A percentile compares a stretch with the other conserved stretches of the same genome.
phyloP scores from a whole-genome alignment of 2,113 vertebrate genomes.

The Macquaria australasica region DNA sequence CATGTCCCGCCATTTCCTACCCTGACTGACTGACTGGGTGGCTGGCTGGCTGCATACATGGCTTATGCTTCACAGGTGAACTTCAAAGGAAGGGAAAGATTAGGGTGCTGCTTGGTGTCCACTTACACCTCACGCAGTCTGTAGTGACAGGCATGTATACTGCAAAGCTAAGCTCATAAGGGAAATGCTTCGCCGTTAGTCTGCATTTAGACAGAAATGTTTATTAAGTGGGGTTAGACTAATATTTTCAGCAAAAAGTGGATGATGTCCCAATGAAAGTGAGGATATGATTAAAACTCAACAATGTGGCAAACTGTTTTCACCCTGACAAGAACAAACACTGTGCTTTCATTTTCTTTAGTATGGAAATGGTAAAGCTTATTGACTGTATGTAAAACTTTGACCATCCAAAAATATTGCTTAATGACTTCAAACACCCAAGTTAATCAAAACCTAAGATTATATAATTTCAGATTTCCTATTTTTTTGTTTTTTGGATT shows the following conservation, averaged over 20 bases:
- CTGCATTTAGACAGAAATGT: slow-evolving; percentile 3
- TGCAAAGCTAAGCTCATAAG: slow-evolving; percentile 4
- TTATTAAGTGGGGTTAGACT: not conserved
- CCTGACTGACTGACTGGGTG: slow-evolving; percentile 35
- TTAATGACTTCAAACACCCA: not conserved
- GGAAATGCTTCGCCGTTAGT: not conserved
- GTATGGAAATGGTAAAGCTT: not conserved
- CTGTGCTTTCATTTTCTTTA: not conserved
- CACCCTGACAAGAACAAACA: not conserved
- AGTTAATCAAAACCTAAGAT: not conserved
- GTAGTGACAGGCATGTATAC: not conserved
- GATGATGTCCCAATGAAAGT: not conserved
- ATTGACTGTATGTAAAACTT: not conserved
- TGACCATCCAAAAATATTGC: not conserved
- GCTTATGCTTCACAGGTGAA: slow-evolving; percentile 60
- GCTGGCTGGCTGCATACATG: slow-evolving; percentile 26
- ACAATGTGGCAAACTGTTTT: not conserved
- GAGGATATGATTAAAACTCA: not conserved
- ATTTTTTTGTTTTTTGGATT: not conserved
- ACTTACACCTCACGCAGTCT: slow-evolving; percentile 34
- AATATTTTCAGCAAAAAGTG: not conserved
- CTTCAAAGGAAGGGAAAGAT: slow-evolving; percentile 56
- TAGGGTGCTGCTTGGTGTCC: slow-evolving; percentile 37
- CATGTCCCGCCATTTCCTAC: slow-evolving; percentile 72
- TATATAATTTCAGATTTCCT: not conserved